phyloP scores from a whole-genome alignment of 2,797 vertebrate genomes.

The Sebastes minor region DNA sequence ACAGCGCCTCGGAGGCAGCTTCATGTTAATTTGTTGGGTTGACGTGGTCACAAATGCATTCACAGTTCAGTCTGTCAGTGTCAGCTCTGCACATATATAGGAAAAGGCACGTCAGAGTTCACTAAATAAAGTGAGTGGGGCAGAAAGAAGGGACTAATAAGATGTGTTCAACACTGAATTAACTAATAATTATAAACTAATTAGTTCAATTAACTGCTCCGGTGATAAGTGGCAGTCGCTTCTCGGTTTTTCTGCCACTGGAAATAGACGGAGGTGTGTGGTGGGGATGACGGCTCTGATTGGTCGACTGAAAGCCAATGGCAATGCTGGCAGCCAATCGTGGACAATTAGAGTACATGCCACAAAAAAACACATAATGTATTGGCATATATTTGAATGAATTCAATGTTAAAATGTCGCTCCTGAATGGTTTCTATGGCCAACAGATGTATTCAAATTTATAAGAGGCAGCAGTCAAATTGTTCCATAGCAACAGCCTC shows the following conservation, averaged over 20 bases:
- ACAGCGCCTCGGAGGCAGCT: constrained; percentile 17
- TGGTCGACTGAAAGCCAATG: constrained; percentile 17
- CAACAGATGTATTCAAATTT: constrained; percentile 28
- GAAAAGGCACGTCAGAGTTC: neutral
- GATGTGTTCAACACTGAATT: constrained; percentile 41
- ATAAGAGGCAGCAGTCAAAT: neutral
- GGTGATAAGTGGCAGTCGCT: constrained; percentile 2
- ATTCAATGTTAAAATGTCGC: neutral
- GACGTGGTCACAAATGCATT: neutral
- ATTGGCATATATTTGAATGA: neutral
- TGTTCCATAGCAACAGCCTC: constrained; percentile 17
- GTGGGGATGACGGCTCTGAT: neutral
- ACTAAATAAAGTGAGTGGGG: neutral
- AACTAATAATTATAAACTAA: constrained; percentile 49
- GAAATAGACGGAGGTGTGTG: neutral
- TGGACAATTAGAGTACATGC: neutral
- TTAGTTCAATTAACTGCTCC: constrained; percentile 36
- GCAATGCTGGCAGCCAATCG: neutral
- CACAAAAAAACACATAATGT: neutral
- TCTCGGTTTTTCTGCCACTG: neutral
- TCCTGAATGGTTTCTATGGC: neutral
- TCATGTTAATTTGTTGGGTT: neutral
- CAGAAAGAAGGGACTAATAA: constrained; percentile 39
- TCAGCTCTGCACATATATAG: neutral
- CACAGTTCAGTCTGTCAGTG: neutral